Evolutionary conservation across 2,888 invertebrate species (phyloP), one percentile per base, ranked within the genome.

Genomic region (Xylophagus ater): DNA sequence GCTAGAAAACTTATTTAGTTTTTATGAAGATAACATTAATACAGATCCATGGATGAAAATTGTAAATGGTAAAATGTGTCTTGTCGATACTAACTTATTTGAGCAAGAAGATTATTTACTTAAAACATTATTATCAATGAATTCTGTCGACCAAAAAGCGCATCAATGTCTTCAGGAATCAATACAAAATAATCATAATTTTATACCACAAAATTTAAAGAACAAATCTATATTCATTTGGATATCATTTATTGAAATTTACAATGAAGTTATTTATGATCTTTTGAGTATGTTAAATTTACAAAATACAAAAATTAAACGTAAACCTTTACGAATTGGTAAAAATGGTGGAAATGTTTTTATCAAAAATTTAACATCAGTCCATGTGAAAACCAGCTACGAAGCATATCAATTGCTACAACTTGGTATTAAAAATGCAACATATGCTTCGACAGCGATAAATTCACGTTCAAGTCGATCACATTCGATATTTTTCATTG

Each of bases 241-340:
- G 89, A 73, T 93, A 13, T 86, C 88, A 0, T 89, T 86, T 63
- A 78, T 79, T 0, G 92, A 93, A 60, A 82, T 94, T 30, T 92
- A 93, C 60, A 93, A 93, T 58, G 93, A 93, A 55, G 71, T 73
- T 2, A 75, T 92, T n/a, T 85, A 79, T 56, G 93, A 94, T 60
- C 65, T 93, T 18, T 61, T 94, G 24, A 72, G 71, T 28, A 62
- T 68, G n/a, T n/a, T 71, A 0, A 60, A 67, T 0, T 59, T 66
- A 2, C 32, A 41, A 46, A 23, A 59, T 53, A 40, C 49, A 34
- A 34, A 47, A 47, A n/a, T n/a, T n/a, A n/a, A n/a, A n/a, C n/a
- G n/a, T n/a, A n/a, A n/a, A n/a, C n/a, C n/a, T n/a, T n/a, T n/a
- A n/a, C n/a, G n/a, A n/a, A n/a, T n/a, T n/a, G n/a, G n/a, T n/a